phyloP scores from a whole-genome alignment of 2,113 vertebrate species.

The Neolamprologus kungweensis region DNA sequence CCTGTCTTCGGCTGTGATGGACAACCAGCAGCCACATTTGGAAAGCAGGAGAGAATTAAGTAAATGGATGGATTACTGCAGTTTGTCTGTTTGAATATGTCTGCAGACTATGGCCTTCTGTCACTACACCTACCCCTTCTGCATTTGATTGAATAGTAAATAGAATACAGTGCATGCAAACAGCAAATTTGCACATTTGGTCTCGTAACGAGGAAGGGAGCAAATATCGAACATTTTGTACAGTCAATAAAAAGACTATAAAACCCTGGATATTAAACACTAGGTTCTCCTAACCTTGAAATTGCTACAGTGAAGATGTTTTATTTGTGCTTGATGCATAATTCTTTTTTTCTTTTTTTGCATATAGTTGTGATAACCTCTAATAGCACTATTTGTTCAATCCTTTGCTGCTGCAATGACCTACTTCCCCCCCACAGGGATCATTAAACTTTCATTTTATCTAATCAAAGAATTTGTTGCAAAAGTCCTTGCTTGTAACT shows the following conservation, averaged over 20 bases:
- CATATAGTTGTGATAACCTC: constrained; percentile 25
- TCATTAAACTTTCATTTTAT: constrained; percentile 46
- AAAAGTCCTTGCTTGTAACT: constrained; percentile 14
- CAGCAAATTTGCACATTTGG: neutral
- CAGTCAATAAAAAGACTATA: neutral
- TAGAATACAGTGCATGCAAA: constrained; percentile 3
- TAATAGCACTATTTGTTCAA: constrained; percentile 29
- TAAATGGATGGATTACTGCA: neutral
- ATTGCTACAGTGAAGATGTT: neutral
- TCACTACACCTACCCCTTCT: neutral
- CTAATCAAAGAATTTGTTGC: constrained; percentile 28
- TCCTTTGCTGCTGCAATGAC: constrained; percentile 14
- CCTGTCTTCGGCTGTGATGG: neutral
- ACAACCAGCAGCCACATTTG: neutral
- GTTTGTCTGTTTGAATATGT: constrained; percentile 8
- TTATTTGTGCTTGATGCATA: neutral
- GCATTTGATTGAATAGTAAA: constrained; percentile 14
- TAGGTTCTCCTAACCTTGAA: neutral
- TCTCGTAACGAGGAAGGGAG: neutral
- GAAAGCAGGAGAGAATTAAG: constrained; percentile 27
- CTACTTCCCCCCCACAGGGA: constrained; percentile 26
- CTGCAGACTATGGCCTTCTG: constrained; percentile 18
- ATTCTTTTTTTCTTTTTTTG: neutral
- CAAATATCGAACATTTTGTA: neutral
- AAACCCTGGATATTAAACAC: neutral